phyloP scores from a whole-genome alignment of 2,113 vertebrate species.

The Plestiodon gilberti region DNA sequence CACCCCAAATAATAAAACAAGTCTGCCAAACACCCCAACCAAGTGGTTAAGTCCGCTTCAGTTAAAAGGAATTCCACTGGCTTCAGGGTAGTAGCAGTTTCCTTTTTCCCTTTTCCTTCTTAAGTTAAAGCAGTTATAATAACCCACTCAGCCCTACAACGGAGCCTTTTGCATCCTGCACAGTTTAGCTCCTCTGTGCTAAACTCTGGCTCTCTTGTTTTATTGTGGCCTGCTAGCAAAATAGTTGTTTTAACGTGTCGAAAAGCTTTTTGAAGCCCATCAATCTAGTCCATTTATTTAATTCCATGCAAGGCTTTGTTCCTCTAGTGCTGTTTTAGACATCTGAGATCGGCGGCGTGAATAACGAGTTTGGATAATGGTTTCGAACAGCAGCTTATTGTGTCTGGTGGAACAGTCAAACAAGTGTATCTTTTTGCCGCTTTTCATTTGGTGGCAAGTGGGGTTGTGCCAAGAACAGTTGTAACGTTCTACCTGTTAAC shows the following conservation, averaged over 20 bases:
- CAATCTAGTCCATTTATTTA: constrained; percentile 6
- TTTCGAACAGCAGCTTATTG: neutral
- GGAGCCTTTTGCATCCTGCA: neutral
- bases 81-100: rapidly evolving
- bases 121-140: neutral
- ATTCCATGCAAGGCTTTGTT: constrained; percentile 51
- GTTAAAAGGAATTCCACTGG: neutral
- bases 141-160: neutral
- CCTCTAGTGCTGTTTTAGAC: neutral
- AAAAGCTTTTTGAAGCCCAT: constrained; percentile 21
- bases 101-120: neutral
- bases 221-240: constrained; percentile 13
- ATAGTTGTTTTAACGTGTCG: constrained; percentile 13
- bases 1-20: neutral
- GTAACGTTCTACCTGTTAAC: rapidly evolving
- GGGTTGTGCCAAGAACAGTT: neutral
- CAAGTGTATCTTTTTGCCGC: neutral
- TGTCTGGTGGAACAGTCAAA: neutral
- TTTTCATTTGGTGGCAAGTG: neutral
- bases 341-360: neutral
- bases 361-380: neutral
- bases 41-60: rapidly evolving
- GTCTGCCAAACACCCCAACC: rapidly evolving
- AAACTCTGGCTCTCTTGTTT: neutral
- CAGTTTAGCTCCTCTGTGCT: neutral